phyloP scores from a whole-genome alignment of 2,113 vertebrate genomes.

The Machaerirhynchus nigripectus region DNA sequence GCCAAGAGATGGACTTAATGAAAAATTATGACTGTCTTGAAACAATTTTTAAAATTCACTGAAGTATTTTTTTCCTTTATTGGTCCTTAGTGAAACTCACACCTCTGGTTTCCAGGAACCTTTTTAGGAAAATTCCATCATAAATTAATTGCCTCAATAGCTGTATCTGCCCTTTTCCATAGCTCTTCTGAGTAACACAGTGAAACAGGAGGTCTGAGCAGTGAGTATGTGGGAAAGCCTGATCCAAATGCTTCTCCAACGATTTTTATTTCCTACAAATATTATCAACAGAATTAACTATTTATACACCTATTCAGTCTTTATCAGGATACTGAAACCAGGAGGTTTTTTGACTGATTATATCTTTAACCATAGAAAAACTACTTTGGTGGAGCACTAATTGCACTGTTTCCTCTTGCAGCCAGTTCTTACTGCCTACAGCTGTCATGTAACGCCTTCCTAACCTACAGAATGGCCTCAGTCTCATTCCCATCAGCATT shows the following conservation, averaged over 20 bases:
- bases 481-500: neutral
- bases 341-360: neutral
- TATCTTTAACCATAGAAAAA: neutral
- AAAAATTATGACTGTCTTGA: conserved; percentile 4
- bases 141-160: neutral
- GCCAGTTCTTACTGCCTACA: neutral
- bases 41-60: neutral
- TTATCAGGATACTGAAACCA: neutral
- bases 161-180: neutral
- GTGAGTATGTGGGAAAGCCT: neutral
- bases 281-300: neutral
- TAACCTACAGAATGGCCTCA: accelerated
- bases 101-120: neutral
- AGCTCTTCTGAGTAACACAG: neutral
- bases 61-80: neutral
- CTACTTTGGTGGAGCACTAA: neutral
- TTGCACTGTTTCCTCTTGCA: neutral
- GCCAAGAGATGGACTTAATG: neutral
- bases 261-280: neutral
- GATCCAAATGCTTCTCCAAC: neutral
- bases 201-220: neutral
- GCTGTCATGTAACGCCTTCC: neutral
- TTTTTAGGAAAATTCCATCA: neutral
- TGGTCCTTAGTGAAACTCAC: neutral
- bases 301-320: neutral